Evolutionary conservation across 2,888 invertebrate species (phyloP), one percentile per base, ranked within the genome.

Genomic region (Trichopoda pennipes): DNA sequence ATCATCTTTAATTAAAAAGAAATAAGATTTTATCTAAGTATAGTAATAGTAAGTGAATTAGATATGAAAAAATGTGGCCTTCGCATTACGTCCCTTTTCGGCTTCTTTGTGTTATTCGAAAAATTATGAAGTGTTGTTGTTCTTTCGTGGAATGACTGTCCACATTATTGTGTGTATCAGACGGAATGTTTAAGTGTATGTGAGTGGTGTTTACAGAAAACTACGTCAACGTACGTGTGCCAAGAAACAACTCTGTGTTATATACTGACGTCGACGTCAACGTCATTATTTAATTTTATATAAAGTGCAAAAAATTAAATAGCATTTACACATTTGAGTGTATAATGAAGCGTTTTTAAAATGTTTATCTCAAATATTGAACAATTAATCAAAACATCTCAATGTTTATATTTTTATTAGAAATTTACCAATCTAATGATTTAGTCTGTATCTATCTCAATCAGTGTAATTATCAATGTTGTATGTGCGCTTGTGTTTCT

Each of bases 61-160:
- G 21, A 58, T 49, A 49, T 47, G 58, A 28, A 23, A 19, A 78
- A 28, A 19, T 73, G 21, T 79, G 79, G 79, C 72, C 75, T 82
- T 79, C 82, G 68, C 60, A 72, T 70, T 55, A 76, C 51, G 75
- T 76, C 17, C 72, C 69, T 68, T 79, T 79, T 82, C 79, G 79
- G 79, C 79, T 81, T 72, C 42, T 17, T 51, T 61, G 55, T 47
- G 42, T 49, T 69, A 16, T 58, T 70, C 12, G 23, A 60, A 68
- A 69, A 42, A 28, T 60, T 10, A 38, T 38, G 38, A 38, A 38
- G 7, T 70, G 42, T 49, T 79, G 70, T 69, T 61, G 42, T 77
- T 81, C 68, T 70, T 60, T 68, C 53, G 21, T 63, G 51, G 66
- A 70, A 72, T 79, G 79, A 82, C 60, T 79, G 61, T 75, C 49